Base-by-base conservation (phyloP, 1,140 invertebrate species). In the Mizuhopecten yessoensis region DNA sequence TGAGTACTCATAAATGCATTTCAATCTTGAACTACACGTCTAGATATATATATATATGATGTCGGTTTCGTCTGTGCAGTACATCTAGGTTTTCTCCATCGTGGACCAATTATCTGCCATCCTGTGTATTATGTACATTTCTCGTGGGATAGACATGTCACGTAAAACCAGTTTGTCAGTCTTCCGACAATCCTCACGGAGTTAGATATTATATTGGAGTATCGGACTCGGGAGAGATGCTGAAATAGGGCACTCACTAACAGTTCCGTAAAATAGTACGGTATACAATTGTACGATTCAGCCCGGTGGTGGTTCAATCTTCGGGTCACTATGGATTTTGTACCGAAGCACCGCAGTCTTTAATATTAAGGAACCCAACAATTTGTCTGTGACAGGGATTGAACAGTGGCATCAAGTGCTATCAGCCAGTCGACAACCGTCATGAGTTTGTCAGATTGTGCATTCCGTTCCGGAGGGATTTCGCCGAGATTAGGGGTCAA, bases 31-130 rank as follows among this genome's bases (percentile, higher is more conserved):
- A 45, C 42, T 45, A 13, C 0, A 17, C 17, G 17, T 45, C 42
- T 75, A 5, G 57, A 75, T 3, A 11, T n/a, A 29, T 75, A 29
- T 29, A 75, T 75, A 39, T 39, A 39, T 39, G n/a, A 39, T 39
- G 36, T 39, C 5, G 5, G 36, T 39, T 75, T 3, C 7, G 57
- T 75, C 57, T 75, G 57, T 11, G 9, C 3, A 29, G 57, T 75
- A 75, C n/a, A 75, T 75, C 20, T 75, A n/a, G 20, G 45, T 29
- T 0, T 29, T 75, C 57, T 75, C 17, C n/a, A 75, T 75, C 29
- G 57, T 75, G 9, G 57, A n/a, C 57, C 57, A 75, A 75, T 75
- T 75, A 75, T 75, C 57, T 75, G 23, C 57, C 57, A 75, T 75
- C 29, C n/a, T n/a, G 57, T 9, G n/a, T 15, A 45, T 29, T n/a